These are phyloP conservation scores for Euproctis similis DNA, from an alignment of 2,888 invertebrate genomes.

Conservation along the genomic window DNA sequence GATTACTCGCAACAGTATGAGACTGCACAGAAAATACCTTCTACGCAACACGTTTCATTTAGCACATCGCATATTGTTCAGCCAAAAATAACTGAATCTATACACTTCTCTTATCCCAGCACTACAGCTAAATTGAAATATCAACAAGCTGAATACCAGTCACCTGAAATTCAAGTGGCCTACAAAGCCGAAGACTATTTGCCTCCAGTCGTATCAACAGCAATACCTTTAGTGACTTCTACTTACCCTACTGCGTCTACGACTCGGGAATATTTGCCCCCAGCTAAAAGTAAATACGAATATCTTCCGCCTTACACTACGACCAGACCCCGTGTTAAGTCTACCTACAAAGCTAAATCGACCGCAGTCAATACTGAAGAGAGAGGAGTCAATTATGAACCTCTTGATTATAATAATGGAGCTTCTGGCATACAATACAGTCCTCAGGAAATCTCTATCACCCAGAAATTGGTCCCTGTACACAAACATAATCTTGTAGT, in stretches of 20 bases:
- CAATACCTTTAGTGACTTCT: slow-evolving; percentile 33
- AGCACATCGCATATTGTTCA: slow-evolving; percentile 41
- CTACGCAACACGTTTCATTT: slow-evolving; percentile 33
- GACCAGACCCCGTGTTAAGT: slow-evolving; percentile 33
- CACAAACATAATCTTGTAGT: slow-evolving; percentile 60
- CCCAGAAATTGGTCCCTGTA: slow-evolving; percentile 27
- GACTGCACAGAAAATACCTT: slow-evolving; percentile 23
- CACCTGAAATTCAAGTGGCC: slow-evolving; percentile 56
- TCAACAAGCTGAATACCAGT: slow-evolving; percentile 45
- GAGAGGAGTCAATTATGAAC: slow-evolving; percentile 37
- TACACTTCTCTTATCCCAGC: slow-evolving; percentile 46
- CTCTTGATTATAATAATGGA: slow-evolving; percentile 34
- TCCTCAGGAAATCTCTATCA: slow-evolving; percentile 41
- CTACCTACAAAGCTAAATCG: slow-evolving; percentile 40
- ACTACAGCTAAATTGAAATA: slow-evolving; percentile 39
- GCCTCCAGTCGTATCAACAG: slow-evolving; percentile 48
- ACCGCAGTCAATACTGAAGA: slow-evolving; percentile 31
- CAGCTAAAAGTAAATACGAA: slow-evolving; percentile 19
- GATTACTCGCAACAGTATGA: slow-evolving; percentile 34
- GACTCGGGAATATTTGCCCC: slow-evolving; percentile 35
- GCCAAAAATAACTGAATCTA: slow-evolving; percentile 34
- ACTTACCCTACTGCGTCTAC: slow-evolving; percentile 44
- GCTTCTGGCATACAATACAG: slow-evolving; percentile 39
- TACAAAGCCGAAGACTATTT: slow-evolving; percentile 62
- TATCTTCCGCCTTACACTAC: slow-evolving; percentile 38